These are phyloP conservation scores for Mycetomoellerius zeteki DNA, from an alignment of 1,140 invertebrate genomes.

Conservation along the genomic window DNA sequence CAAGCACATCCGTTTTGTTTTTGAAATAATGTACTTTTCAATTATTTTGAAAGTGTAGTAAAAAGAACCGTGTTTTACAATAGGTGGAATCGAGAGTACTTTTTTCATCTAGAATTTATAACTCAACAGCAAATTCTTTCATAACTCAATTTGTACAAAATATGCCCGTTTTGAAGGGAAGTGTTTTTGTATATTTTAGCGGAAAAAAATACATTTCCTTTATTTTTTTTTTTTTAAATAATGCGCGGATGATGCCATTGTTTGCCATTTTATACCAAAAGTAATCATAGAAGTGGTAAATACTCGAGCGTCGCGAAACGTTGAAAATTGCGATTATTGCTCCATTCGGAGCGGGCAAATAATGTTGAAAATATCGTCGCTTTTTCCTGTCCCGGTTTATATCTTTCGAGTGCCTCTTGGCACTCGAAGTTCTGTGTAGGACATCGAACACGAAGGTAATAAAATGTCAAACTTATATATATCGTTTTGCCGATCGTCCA, in stretches of 20 bases:
- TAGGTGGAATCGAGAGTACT: neutral
- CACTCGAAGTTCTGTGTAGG: no score
- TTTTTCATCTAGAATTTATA: conserved; percentile 32
- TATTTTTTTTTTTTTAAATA: neutral
- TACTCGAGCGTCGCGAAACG: neutral
- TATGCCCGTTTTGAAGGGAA: neutral
- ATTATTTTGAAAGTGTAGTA: neutral
- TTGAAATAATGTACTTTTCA: conserved; percentile 13
- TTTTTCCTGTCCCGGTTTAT: conserved; percentile 42
- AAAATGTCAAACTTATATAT: conserved; percentile 52
- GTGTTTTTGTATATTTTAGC: neutral
- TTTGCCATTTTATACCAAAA: conserved; percentile 7
- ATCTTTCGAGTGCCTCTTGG: conserved; percentile 34
- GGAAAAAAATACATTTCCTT: conserved; percentile 3
- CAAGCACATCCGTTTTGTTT: neutral
- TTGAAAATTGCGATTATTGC: conserved; percentile 8
- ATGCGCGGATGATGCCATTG: neutral
- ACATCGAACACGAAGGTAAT: conserved; percentile 19
- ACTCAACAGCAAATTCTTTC: neutral
- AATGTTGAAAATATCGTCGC: conserved; percentile 8
- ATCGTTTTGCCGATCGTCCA: conserved; percentile 35
- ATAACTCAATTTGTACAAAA: conserved; percentile 7
- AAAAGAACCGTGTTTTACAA: neutral
- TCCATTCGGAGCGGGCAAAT: conserved; percentile 4
- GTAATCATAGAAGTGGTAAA: conserved; percentile 27